Conservation (phyloP, 2,888 invertebrate genomes). For the Blomia tropicalis region DNA sequence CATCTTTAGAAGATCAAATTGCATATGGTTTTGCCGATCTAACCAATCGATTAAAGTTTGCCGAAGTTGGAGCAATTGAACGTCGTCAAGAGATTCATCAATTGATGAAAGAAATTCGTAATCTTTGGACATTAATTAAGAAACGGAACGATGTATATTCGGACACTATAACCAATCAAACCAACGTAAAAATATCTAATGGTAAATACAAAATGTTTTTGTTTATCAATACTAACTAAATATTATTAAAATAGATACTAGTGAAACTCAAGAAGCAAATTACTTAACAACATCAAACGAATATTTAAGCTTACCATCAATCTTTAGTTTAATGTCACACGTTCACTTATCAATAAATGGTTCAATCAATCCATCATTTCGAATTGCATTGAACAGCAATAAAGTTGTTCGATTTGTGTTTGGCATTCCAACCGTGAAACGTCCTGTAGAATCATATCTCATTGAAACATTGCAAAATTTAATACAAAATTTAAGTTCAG, state of each 20-base stretch:
- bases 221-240: not conserved
- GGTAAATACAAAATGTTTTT: not conserved
- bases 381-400: constrained; percentile 15
- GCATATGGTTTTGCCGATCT: constrained; percentile 26
- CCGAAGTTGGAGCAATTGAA: constrained; percentile 29
- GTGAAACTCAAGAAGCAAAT: not conserved
- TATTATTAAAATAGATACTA: not conserved
- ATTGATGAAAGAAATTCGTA: constrained; percentile 26
- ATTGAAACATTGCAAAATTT: constrained; percentile 68
- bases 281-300: constrained; percentile 1
- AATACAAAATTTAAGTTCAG: constrained; percentile 55
- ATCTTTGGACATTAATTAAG: constrained; percentile 22
- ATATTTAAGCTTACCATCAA: constrained; percentile 46
- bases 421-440: constrained; percentile 73
- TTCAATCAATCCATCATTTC: constrained; percentile 57
- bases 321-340: constrained; percentile 72
- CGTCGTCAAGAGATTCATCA: constrained; percentile 27
- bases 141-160: not conserved
- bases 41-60: constrained; percentile 27
- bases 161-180: not conserved
- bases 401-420: constrained; percentile 57
- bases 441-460: constrained; percentile 72
- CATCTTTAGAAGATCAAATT: constrained; percentile 8
- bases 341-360: constrained; percentile 53
- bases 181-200: not conserved